A percentile compares a stretch with the other conserved stretches of the same genome.
Evolutionary conservation across 2,113 vertebrate species (phyloP).

Genomic region (Genyomyrus donnyi): DNA sequence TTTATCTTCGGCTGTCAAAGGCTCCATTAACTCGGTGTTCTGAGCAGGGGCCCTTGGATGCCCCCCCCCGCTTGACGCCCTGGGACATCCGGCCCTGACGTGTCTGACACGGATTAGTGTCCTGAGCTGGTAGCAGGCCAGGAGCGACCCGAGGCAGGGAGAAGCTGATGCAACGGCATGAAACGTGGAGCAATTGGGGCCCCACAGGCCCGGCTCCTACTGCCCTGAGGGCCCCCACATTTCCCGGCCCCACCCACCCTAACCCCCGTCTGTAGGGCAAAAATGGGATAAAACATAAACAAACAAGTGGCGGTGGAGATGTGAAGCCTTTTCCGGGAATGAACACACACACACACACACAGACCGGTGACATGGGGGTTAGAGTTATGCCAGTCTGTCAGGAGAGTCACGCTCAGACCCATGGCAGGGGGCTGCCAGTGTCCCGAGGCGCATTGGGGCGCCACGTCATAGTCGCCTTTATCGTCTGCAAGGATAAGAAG

Average conservation of each 20-base stretch:
- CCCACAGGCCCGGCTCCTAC: background rate
- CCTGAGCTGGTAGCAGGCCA: background rate
- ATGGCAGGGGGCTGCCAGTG: background rate
- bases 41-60: background rate
- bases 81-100: background rate
- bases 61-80: background rate
- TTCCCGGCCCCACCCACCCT: background rate
- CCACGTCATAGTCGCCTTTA: conserved; percentile 51
- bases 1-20: background rate
- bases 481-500: conserved; percentile 48
- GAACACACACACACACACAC: background rate
- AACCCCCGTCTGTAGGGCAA: background rate
- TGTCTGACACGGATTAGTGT: background rate
- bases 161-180: background rate
- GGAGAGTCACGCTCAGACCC: background rate
- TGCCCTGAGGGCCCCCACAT: background rate
- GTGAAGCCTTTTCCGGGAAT: background rate
- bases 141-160: background rate
- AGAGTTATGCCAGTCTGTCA: background rate
- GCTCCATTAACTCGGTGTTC: background rate
- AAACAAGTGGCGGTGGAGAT: background rate
- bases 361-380: background rate
- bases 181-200: background rate
- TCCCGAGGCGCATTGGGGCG: background rate
- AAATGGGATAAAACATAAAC: conserved; percentile 1